A percentile compares a stretch with the other conserved stretches of the same genome.
Evolutionary conservation across 2,797 vertebrate species (phyloP).

Genomic region (Parauchenoglanis ngamensis): DNA sequence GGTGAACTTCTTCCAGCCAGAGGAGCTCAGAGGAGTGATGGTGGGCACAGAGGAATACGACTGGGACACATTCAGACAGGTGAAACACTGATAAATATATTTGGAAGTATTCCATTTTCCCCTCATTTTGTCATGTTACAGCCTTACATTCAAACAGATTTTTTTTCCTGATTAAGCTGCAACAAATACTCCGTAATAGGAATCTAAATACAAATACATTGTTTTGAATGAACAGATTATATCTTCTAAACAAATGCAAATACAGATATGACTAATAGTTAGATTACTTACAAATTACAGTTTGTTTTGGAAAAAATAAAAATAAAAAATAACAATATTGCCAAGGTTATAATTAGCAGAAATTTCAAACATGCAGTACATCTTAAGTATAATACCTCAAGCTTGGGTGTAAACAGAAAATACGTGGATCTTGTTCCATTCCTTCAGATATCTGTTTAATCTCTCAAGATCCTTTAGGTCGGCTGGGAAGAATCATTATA

Average conservation of each 20-base stretch:
- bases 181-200: conserved; percentile 1
- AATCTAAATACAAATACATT: background rate
- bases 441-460: background rate
- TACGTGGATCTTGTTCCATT: background rate
- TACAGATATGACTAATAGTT: too few relatives aligned
- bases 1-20: conserved; percentile 90
- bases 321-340: too few relatives aligned
- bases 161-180: background rate
- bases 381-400: background rate
- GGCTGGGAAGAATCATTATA: background rate
- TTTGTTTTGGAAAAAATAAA: too few relatives aligned
- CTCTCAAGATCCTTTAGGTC: background rate
- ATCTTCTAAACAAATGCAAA: background rate
- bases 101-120: background rate
- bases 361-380: background rate
- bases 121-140: background rate
- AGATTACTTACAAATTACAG: too few relatives aligned
- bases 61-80: conserved; percentile 90
- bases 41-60: conserved; percentile 91
- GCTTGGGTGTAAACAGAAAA: background rate
- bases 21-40: conserved; percentile 89
- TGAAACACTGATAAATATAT: conserved; percentile 55
- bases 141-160: background rate
- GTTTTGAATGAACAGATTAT: background rate
- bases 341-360: background rate